Evolutionary conservation across 2,113 vertebrate species (phyloP).

Genomic region (Pleuronectes platessa): DNA sequence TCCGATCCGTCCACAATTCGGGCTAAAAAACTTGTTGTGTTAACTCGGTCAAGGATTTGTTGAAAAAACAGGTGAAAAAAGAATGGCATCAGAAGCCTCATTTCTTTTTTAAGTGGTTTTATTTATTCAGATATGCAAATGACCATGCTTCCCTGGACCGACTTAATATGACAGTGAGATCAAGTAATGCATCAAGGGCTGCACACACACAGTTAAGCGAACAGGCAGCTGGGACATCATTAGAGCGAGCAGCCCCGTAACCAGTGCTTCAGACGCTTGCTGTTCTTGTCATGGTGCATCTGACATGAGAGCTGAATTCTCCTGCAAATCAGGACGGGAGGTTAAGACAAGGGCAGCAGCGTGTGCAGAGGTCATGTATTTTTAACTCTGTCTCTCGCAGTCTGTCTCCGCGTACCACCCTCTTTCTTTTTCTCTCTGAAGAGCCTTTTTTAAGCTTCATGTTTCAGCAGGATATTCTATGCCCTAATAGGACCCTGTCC

Average conservation of each 20-base stretch:
- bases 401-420: background rate
- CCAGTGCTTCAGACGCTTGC: slow-evolving; percentile 21
- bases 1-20: no score
- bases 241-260: slow-evolving; percentile 23
- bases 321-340: slow-evolving; percentile 28
- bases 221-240: slow-evolving; percentile 51
- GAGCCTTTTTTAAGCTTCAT: background rate
- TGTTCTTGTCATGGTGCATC: slow-evolving; percentile 22
- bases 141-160: background rate
- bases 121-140: slow-evolving; percentile 8
- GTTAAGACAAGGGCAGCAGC: slow-evolving; percentile 27
- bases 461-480: background rate
- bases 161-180: background rate
- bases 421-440: background rate
- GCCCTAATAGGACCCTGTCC: background rate
- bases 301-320: slow-evolving; percentile 15
- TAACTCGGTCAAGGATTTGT: no score
- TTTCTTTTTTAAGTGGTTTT: background rate
- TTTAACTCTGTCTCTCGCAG: slow-evolving; percentile 11
- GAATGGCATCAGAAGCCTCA: background rate
- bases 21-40: no score
- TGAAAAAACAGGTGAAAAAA: background rate
- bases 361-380: slow-evolving; percentile 37
- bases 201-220: background rate
- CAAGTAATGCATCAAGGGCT: background rate